Percentiles rank a stretch among this genome's conserved stretches.
phyloP scores from a whole-genome alignment of 2,113 vertebrate genomes.

The Amazona guildingii region DNA sequence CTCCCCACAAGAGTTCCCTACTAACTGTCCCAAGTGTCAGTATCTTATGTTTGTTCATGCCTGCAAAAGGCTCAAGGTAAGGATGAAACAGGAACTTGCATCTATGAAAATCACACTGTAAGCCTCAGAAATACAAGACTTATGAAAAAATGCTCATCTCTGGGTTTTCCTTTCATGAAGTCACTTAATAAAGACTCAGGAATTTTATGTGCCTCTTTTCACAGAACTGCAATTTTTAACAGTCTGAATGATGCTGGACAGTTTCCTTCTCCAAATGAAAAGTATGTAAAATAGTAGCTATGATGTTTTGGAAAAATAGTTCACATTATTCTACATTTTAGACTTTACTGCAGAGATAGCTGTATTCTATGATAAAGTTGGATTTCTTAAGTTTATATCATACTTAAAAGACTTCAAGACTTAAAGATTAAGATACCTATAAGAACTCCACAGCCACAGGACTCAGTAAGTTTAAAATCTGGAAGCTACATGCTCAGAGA shows the following conservation, averaged over 20 bases:
- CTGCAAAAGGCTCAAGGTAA: not conserved
- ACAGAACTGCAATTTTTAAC: not conserved
- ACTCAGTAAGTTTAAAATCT: not conserved
- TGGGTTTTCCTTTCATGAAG: not conserved
- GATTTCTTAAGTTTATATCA: not conserved
- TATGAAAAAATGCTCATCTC: not conserved
- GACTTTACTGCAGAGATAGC: not conserved
- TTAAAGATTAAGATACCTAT: not conserved
- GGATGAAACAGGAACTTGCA: not conserved
- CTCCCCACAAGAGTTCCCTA: not conserved
- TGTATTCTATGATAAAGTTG: not conserved
- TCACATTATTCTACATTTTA: not conserved
- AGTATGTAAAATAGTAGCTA: not conserved
- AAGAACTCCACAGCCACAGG: not conserved
- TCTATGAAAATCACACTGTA: not conserved
- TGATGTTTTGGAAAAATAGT: not conserved
- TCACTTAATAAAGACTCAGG: not conserved
- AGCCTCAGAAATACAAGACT: not conserved
- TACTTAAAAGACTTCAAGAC: not conserved
- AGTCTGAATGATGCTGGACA: not conserved
- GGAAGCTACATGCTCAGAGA: not conserved
- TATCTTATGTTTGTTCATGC: not conserved
- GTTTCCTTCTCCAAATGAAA: not conserved
- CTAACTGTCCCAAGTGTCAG: not conserved
- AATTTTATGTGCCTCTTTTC: not conserved